A percentile compares a stretch with the other conserved stretches of the same genome.
These are phyloP conservation scores for Idaea biselata DNA, from an alignment of 2,888 invertebrate species.

Conservation along the genomic window DNA sequence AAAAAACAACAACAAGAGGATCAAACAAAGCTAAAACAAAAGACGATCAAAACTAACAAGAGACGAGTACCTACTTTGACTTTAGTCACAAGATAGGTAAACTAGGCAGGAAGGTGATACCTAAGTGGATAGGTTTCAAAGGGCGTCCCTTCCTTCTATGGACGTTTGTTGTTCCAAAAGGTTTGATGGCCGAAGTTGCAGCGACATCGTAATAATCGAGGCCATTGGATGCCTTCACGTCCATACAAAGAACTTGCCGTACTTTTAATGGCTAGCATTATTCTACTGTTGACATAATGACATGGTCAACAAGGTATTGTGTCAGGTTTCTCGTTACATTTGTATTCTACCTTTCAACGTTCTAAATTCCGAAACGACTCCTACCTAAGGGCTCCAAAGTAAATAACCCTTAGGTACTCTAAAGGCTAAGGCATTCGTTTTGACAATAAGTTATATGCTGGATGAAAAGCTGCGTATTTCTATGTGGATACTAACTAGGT, in stretches of 20 bases:
- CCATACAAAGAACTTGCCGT: constrained; percentile 42
- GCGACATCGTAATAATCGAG: constrained; percentile 35
- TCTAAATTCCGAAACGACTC: background rate
- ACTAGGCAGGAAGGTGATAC: too few species aligned
- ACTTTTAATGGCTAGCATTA: constrained; percentile 54
- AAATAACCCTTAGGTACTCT: too few species aligned
- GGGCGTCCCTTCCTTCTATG: constrained; percentile 10
- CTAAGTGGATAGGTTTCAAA: background rate
- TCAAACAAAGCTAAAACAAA: too few species aligned
- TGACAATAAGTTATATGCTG: too few species aligned
- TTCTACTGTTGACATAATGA: constrained; percentile 36
- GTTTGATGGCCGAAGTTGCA: constrained; percentile 35
- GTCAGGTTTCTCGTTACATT: constrained; percentile 37
- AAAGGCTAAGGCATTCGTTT: too few species aligned
- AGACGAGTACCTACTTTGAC: too few species aligned
- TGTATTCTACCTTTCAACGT: constrained; percentile 28
- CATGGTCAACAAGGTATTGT: constrained; percentile 32
- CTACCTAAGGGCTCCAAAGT: background rate
- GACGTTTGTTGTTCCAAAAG: constrained; percentile 28
- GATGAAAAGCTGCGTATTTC: too few species aligned
- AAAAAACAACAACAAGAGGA: too few species aligned
- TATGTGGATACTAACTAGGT: too few species aligned
- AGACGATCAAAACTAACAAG: too few species aligned
- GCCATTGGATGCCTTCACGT: constrained; percentile 55
- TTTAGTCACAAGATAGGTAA: too few species aligned